Evolutionary conservation across 2,888 invertebrate genomes (phyloP).

Genomic region (Watsonalla cultraria): DNA sequence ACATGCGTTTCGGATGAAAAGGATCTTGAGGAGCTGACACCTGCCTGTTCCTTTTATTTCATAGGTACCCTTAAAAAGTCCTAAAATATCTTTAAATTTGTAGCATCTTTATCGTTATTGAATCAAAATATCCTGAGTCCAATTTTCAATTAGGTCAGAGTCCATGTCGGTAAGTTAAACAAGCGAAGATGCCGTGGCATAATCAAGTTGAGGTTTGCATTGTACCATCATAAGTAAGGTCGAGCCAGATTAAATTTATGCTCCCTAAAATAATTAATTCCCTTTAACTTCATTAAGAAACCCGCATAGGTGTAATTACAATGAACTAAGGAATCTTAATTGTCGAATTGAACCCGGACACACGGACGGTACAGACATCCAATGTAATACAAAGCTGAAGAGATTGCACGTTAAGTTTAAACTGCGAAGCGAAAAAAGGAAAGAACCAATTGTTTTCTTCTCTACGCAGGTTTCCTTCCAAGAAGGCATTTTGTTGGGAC

Average conservation of each 20-base stretch:
- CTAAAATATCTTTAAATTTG: too few relatives aligned
- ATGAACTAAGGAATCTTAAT: constrained; percentile 77
- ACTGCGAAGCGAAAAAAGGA: too few relatives aligned
- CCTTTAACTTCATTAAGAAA: constrained; percentile 77
- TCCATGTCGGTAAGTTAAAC: constrained; percentile 24
- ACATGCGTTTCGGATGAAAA: too few relatives aligned
- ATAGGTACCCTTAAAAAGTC: too few relatives aligned
- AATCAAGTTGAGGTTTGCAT: constrained; percentile 50
- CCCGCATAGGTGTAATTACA: constrained; percentile 79
- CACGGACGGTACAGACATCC: constrained; percentile 18
- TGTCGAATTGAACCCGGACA: constrained; percentile 65
- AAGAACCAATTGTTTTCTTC: too few relatives aligned
- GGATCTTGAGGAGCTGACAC: too few relatives aligned
- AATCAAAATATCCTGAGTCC: too few relatives aligned
- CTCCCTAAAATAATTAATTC: constrained; percentile 76
- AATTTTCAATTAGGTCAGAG: background rate
- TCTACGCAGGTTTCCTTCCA: too few relatives aligned
- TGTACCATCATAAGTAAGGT: constrained; percentile 65
- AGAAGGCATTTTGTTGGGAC: too few relatives aligned
- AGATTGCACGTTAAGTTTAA: too few relatives aligned
- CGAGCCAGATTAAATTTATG: constrained; percentile 72
- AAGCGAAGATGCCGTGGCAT: constrained; percentile 41
- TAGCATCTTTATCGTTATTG: too few relatives aligned
- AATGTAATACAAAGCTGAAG: background rate
- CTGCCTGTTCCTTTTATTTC: too few relatives aligned